phyloP scores from a whole-genome alignment of 2,888 invertebrate species.

The Matsumyia berberina region DNA sequence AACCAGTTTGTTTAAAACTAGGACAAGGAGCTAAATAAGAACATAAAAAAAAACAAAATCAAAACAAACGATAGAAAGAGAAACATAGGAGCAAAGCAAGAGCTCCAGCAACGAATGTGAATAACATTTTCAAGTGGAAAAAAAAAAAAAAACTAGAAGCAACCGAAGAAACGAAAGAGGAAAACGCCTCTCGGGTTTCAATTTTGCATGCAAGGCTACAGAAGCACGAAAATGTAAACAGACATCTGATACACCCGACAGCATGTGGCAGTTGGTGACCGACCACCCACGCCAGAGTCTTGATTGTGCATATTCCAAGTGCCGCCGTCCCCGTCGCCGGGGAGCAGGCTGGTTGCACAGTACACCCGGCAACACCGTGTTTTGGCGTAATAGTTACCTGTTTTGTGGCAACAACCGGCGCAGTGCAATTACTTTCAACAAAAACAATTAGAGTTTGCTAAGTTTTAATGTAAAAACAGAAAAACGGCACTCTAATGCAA shows the following conservation, averaged over 20 bases:
- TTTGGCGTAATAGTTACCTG: constrained; percentile 55
- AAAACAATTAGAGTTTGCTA: constrained; percentile 57
- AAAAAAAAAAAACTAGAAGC: constrained; percentile 12
- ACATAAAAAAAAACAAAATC: constrained; percentile 48
- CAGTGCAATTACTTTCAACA: constrained; percentile 63
- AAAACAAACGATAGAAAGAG: constrained; percentile 9
- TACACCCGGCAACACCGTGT: neutral
- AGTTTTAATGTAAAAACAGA: constrained; percentile 39
- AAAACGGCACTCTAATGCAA: constrained; percentile 22
- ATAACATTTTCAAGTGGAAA: constrained; percentile 68
- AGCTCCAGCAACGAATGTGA: constrained; percentile 43
- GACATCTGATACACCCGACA: constrained; percentile 65
- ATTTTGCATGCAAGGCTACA: constrained; percentile 61
- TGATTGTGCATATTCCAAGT: constrained; percentile 25
- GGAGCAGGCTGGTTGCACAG: neutral
- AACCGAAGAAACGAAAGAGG: constrained; percentile 21
- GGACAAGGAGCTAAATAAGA: constrained; percentile 73
- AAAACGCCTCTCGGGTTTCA: constrained; percentile 60
- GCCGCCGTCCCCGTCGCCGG: neutral
- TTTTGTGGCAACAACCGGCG: constrained; percentile 17
- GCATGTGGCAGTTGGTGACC: constrained; percentile 15
- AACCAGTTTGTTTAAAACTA: constrained; percentile 73
- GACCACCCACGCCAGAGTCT: constrained; percentile 35
- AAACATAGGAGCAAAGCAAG: constrained; percentile 2
- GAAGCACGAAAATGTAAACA: constrained; percentile 66